Conservation (phyloP, 2,888 invertebrate genomes). For the Schizotus pectinicornis region DNA sequence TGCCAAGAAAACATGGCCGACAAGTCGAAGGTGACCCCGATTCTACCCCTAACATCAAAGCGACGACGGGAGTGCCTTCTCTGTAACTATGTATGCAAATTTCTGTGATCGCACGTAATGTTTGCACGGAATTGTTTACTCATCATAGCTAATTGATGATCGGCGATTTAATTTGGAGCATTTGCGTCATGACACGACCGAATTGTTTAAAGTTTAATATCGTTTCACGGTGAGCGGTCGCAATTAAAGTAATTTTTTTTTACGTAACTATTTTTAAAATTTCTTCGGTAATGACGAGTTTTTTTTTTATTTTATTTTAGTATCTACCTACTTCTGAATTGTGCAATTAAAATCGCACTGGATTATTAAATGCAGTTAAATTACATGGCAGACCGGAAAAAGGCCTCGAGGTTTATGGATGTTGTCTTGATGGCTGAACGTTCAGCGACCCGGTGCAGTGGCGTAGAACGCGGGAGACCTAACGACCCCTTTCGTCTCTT, state of each 20-base stretch:
- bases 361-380: background rate
- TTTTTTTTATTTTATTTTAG: slow-evolving; percentile 2
- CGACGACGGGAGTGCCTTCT: no score
- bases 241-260: slow-evolving; percentile 5
- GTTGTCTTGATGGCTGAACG: background rate
- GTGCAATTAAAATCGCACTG: background rate
- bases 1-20: no score
- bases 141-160: background rate
- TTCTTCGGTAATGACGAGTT: background rate
- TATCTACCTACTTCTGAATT: no score
- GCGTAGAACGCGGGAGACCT: slow-evolving; percentile 6
- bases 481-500: slow-evolving; percentile 8
- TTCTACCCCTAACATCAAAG: no score
- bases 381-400: no score
- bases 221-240: slow-evolving; percentile 8
- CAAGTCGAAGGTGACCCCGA: no score
- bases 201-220: slow-evolving; percentile 6
- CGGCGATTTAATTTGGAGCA: background rate
- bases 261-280: slow-evolving; percentile 8
- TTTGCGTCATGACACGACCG: slow-evolving; percentile 4
- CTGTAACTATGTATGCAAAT: no score
- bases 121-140: background rate
- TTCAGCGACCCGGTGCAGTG: slow-evolving; percentile 8
- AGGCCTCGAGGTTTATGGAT: no score
- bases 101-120: no score